Conservation (phyloP, 2,888 invertebrate species). For the Drosophila cyrtoloma region DNA sequence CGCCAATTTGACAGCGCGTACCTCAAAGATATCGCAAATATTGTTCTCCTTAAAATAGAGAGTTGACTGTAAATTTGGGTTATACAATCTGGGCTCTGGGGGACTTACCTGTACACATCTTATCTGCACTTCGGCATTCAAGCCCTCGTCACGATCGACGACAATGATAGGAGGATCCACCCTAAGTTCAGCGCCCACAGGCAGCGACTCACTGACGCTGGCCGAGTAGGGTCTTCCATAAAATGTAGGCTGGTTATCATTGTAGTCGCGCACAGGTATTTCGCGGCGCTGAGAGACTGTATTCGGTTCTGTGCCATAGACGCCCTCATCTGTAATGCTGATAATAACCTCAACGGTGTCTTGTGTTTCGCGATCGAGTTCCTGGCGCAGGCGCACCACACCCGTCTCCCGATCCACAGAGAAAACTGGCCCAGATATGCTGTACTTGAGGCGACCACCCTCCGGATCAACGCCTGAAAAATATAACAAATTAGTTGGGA, state of each 20-base stretch:
- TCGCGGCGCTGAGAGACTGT: slow-evolving; percentile 92
- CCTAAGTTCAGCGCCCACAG: slow-evolving; percentile 88
- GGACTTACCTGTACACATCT: slow-evolving; percentile 87
- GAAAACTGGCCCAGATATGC: slow-evolving; percentile 93
- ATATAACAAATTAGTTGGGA: slow-evolving; percentile 53
- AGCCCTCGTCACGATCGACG: slow-evolving; percentile 90
- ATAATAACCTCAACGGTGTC: slow-evolving; percentile 91
- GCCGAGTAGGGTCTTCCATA: slow-evolving; percentile 90
- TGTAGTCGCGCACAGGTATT: slow-evolving; percentile 91
- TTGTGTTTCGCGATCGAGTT: slow-evolving; percentile 90
- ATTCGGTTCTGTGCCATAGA: slow-evolving; percentile 90
- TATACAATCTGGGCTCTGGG: background rate
- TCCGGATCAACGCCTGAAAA: slow-evolving; percentile 90
- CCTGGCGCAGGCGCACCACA: slow-evolving; percentile 90
- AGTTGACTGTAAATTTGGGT: background rate
- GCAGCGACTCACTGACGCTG: slow-evolving; percentile 89
- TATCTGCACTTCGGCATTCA: slow-evolving; percentile 90
- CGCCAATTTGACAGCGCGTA: slow-evolving; percentile 88
- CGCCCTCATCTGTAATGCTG: slow-evolving; percentile 91
- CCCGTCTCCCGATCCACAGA: slow-evolving; percentile 91
- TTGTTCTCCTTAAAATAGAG: slow-evolving; percentile 86
- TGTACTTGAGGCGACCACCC: slow-evolving; percentile 90
- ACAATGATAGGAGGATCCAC: slow-evolving; percentile 88
- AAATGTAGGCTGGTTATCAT: slow-evolving; percentile 92
- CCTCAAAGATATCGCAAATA: slow-evolving; percentile 89